A percentile compares a stretch with the other conserved stretches of the same genome.
Conservation (phyloP, 1,140 invertebrate genomes). For the Eriosoma lanigerum region DNA sequence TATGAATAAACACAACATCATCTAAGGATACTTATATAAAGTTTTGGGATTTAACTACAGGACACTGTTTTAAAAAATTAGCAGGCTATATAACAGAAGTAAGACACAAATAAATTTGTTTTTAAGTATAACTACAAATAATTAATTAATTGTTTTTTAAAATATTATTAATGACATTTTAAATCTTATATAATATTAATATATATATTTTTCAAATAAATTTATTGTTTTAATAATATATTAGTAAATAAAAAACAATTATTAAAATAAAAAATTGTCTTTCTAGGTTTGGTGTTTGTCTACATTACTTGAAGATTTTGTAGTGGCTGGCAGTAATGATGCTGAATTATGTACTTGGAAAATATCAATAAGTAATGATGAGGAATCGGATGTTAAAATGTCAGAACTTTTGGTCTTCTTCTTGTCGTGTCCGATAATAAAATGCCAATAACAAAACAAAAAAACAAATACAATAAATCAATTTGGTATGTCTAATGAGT, state of each 20-base stretch:
- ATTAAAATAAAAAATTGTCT: slow-evolving; percentile 52
- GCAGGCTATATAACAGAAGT: slow-evolving; percentile 76
- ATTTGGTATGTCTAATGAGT: too few species aligned
- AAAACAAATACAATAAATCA: too few species aligned
- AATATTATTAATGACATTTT: too few species aligned
- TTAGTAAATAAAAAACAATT: too few species aligned
- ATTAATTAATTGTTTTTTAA: too few species aligned
- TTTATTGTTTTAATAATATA: neutral
- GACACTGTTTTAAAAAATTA: slow-evolving; percentile 94
- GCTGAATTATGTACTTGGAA: slow-evolving; percentile 83
- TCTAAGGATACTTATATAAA: slow-evolving; percentile 95
- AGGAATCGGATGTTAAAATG: slow-evolving; percentile 59
- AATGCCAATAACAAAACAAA: too few species aligned
- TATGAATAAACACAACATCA: slow-evolving; percentile 73
- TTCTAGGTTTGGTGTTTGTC: slow-evolving; percentile 81
- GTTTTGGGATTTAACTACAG: slow-evolving; percentile 94
- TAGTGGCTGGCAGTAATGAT: slow-evolving; percentile 85
- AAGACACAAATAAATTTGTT: slow-evolving; percentile 54
- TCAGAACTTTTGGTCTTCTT: slow-evolving; percentile 54
- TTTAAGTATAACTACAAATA: too few species aligned
- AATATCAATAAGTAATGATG: slow-evolving; percentile 59
- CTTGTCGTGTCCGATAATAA: too few species aligned
- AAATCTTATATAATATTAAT: too few species aligned
- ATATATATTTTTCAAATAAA: neutral
- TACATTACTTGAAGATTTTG: slow-evolving; percentile 74